Evolutionary conservation across 2,113 vertebrate genomes (phyloP), one percentile per base, ranked within the genome.

Genomic region (Xyliphius kryptos): DNA sequence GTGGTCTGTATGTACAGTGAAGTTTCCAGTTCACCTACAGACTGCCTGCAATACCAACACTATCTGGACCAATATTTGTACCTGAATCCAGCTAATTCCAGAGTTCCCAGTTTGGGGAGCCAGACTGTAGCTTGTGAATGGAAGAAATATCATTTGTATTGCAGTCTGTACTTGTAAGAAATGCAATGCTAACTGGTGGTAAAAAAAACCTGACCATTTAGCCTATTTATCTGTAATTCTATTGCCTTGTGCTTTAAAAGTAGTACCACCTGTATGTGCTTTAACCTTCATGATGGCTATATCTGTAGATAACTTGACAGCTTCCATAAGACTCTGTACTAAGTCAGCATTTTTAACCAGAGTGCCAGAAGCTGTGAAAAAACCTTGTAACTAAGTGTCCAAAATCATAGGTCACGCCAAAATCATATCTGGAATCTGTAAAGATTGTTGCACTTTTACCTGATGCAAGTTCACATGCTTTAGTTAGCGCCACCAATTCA

Each of bases 131-230:
- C 13, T 26, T 26, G 22, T 53, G 22, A 36, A 53, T 53, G 2
- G 22, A 53, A 15, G 20, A 32, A 53, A 32, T 53, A 8, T 26
- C 14, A 36, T 13, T 26, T 22, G 22, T 53, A 10, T 53, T 53
- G n/a, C n/a, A n/a, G n/a, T n/a, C n/a, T n/a, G n/a, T 53, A 14
- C n/a, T 53, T 32, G 51, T n/a, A 14, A 53, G 51, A 32, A 22
- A 53, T n/a, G n/a, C n/a, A n/a, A n/a, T n/a, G n/a, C n/a, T n/a
- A n/a, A n/a, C n/a, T n/a, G n/a, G n/a, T n/a, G n/a, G n/a, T n/a
- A n/a, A n/a, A n/a, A n/a, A n/a, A n/a, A n/a, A n/a, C n/a, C n/a
- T n/a, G n/a, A n/a, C n/a, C n/a, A n/a, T n/a, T n/a, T n/a, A n/a
- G n/a, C n/a, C n/a, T n/a, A n/a, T n/a, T n/a, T n/a, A n/a, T n/a